Conservation (phyloP, 2,113 vertebrate genomes). For the Anguilla rostrata region DNA sequence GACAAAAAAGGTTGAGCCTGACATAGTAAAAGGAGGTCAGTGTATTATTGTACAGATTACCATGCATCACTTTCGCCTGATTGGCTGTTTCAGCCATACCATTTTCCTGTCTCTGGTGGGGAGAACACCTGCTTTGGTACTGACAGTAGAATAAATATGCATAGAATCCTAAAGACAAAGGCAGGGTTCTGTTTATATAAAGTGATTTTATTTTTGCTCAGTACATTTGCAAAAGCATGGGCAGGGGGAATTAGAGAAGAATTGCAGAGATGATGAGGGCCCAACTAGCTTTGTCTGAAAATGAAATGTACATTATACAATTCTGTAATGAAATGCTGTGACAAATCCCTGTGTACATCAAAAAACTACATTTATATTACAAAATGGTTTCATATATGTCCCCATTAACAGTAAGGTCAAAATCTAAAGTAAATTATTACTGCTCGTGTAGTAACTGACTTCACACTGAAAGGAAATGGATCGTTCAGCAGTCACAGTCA, state of each 20-base stretch:
- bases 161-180: too few species aligned
- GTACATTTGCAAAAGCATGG: too few species aligned
- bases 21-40: neutral
- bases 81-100: neutral
- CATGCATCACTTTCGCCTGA: neutral
- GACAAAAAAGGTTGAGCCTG: neutral
- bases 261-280: too few species aligned
- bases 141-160: too few species aligned
- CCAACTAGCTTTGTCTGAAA: too few species aligned
- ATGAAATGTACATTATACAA: too few species aligned
- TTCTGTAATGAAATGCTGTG: neutral
- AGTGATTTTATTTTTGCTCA: too few species aligned
- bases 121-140: too few species aligned
- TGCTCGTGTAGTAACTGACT: conserved; percentile 24
- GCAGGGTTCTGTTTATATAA: too few species aligned
- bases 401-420: conserved; percentile 27
- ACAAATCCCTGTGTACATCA: neutral
- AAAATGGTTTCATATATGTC: too few species aligned
- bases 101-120: neutral
- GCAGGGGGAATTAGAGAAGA: too few species aligned
- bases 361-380: too few species aligned
- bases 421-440: conserved; percentile 32
- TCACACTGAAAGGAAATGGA: conserved; percentile 3
- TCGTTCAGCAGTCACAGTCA: conserved; percentile 11
- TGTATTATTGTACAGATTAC: neutral